These are phyloP conservation scores for human DNA, from an alignment of 2,113 vertebrate genomes.

Conservation along the genomic window GRCh38 chr6:7815501-7816000, in stretches of 20 bases:
- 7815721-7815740: neutral
- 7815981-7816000: neutral
- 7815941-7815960: neutral
- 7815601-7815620: neutral
- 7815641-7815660: neutral
- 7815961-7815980: neutral
- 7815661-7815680: neutral
- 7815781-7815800: neutral
- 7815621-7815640: neutral
- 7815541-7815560: neutral
- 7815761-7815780: neutral
- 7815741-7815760: neutral
- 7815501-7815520: neutral
- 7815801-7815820: neutral
- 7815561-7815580: neutral
- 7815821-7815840: conserved; percentile 54
- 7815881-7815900: conserved; percentile 48
- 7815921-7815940: conserved; percentile 5
- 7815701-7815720: neutral
- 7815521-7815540: too few species aligned
- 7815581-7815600: neutral
- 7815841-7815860: conserved; percentile 19
- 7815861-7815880: conserved; percentile 47
- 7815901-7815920: conserved; percentile 14
- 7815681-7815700: neutral